A percentile compares a stretch with the other conserved stretches of the same genome.
phyloP scores from a whole-genome alignment of 2,888 invertebrate genomes.

The Lasioglossum morio region DNA sequence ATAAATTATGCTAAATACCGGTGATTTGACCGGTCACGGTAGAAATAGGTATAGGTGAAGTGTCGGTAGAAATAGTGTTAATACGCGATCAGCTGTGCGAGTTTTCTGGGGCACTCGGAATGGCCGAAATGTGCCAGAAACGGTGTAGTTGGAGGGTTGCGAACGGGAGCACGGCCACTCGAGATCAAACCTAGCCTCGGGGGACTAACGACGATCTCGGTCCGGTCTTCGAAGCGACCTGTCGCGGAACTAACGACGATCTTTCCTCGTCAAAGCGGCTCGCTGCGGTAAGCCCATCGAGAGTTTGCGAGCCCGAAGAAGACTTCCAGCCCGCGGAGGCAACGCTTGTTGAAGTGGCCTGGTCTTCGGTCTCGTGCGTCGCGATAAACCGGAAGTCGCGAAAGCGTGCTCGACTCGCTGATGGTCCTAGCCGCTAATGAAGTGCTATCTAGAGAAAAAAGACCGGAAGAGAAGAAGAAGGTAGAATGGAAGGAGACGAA shows the following conservation, averaged over 20 bases:
- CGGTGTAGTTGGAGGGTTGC: background rate
- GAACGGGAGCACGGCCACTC: background rate
- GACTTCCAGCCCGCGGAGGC: background rate
- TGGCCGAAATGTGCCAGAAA: slow-evolving; percentile 16
- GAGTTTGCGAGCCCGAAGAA: background rate
- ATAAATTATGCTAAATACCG: no score
- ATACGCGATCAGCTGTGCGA: slow-evolving; percentile 1
- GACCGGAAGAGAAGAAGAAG: background rate
- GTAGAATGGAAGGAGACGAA: background rate
- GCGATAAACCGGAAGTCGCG: slow-evolving; percentile 38
- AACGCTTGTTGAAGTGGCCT: slow-evolving; percentile 26
- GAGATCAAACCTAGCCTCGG: slow-evolving; percentile 1
- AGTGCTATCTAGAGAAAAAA: slow-evolving; percentile 31
- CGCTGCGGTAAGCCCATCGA: background rate
- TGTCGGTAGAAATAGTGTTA: no score
- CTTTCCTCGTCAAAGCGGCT: slow-evolving; percentile 8
- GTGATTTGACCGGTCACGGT: no score
- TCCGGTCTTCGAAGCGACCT: background rate
- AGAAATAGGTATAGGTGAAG: no score
- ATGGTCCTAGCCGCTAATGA: slow-evolving; percentile 60
- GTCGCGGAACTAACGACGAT: slow-evolving; percentile 10
- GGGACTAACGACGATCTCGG: background rate
- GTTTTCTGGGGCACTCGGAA: slow-evolving; percentile 15
- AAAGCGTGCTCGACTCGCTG: slow-evolving; percentile 38
- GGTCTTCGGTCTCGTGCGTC: background rate